Evolutionary conservation across 2,113 vertebrate genomes (phyloP), one percentile per base, ranked within the genome.

Genomic region (Gymnarchus niloticus): DNA sequence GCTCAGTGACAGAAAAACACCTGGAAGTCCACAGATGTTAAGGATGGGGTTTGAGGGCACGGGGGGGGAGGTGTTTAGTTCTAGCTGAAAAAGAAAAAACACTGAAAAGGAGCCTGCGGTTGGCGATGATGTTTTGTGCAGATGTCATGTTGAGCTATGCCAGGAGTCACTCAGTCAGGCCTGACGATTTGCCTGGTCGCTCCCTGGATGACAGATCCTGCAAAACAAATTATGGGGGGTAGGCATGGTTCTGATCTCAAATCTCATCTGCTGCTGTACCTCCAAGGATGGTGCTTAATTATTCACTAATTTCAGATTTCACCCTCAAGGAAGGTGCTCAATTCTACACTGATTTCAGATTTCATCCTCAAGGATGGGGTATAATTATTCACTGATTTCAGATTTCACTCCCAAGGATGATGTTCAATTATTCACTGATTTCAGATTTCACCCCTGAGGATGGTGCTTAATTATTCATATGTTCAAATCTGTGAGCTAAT

Each of bases 1-100:
- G 9, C 10, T 81, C 12, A 81, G 80, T 49, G 80, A 52, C 21
- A 81, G 80, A 81, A 81, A 81, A 81, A 81, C 48, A 81, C 80
- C 48, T 28, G n/a, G 25, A 52, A 51, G 25, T 14, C 49, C 46
- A 51, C 49, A 54, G 49, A 81, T 81, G 80, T 81, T 81, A 52
- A 81, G 48, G 25, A 54, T 33, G 49, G 49, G 80, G n/a, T 65
- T 65, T n/a, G 3, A 8, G 46, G 78, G 48, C 23, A 1, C n/a
- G 10, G 2, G 37, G 44, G 41, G n/a, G 46, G 80, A 48, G 23
- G 21, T 28, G 14, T 81, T 81, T n/a, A 48, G 46, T 44, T 81
- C 78, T 48, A 81, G n/a, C 78, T 0, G 57, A 61, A 61, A 25
- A 49, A 81, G 28, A 81, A 51, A 81, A 51, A 81, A 51, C 8